Conservation (phyloP, 1,140 invertebrate genomes). For the Rhopalosiphum padi region DNA sequence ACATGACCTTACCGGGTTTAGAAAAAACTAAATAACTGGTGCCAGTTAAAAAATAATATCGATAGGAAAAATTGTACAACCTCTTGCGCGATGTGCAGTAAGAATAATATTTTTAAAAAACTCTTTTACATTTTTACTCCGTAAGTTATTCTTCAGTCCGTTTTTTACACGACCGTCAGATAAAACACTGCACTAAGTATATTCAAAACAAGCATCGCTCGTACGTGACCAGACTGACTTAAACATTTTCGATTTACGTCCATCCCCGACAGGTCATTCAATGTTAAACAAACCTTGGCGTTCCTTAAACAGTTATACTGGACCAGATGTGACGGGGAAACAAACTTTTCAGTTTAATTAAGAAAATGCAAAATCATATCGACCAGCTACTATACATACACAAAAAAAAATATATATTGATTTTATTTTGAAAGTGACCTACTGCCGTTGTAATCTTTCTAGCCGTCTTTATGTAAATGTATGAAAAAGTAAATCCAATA, state of each 20-base stretch:
- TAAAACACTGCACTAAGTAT: not conserved
- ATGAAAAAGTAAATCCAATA: not conserved
- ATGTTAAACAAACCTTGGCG: constrained; percentile 23
- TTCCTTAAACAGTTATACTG: not conserved
- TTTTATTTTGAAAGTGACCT: not conserved
- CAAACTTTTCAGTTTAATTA: not conserved
- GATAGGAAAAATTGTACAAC: not conserved
- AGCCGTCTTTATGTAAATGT: not conserved
- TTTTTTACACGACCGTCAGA: not conserved
- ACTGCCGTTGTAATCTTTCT: not conserved
- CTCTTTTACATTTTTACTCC: not conserved
- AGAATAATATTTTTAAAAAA: not conserved
- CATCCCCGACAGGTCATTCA: constrained; percentile 31
- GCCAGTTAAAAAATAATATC: constrained; percentile 5
- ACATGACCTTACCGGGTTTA: constrained; percentile 42
- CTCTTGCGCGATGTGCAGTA: not conserved
- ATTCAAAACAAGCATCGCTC: not conserved
- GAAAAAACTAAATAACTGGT: not conserved
- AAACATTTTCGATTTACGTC: constrained; percentile 13
- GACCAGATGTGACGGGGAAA: not conserved
- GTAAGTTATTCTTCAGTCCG: not conserved
- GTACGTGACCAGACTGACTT: constrained; percentile 32
- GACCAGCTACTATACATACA: not conserved
- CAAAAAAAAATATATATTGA: not conserved
- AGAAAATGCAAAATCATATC: not conserved